Conservation (phyloP, 1,140 invertebrate species). For the Philotrypesis tridentata region DNA sequence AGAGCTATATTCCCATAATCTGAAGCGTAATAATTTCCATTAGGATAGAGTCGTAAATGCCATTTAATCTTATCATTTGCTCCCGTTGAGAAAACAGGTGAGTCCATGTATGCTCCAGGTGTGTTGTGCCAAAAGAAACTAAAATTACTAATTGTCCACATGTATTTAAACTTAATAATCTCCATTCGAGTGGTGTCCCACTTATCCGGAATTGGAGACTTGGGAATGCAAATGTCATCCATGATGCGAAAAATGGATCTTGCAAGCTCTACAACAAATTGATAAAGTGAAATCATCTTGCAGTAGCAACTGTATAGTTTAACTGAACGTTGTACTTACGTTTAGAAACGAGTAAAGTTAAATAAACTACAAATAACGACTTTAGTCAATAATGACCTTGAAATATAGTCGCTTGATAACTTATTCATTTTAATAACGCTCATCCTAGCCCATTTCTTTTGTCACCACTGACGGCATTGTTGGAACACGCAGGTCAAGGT, state of each 20-base stretch:
- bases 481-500: not conserved
- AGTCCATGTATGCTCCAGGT: slow-evolving; percentile 36
- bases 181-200: slow-evolving; percentile 43
- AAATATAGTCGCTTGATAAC: not conserved
- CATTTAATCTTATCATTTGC: slow-evolving; percentile 36
- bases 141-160: slow-evolving; percentile 45
- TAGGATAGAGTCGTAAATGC: slow-evolving; percentile 38
- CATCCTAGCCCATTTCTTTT: not conserved
- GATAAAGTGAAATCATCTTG: not conserved
- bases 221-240: slow-evolving; percentile 36
- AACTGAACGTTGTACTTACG: not conserved
- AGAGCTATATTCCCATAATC: slow-evolving; percentile 80
- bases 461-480: not conserved
- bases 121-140: slow-evolving; percentile 44
- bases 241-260: not conserved
- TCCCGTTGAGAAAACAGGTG: slow-evolving; percentile 35
- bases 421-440: not conserved
- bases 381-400: not conserved
- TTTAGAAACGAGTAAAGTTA: not conserved
- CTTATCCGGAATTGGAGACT: slow-evolving; percentile 37
- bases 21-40: slow-evolving; percentile 32
- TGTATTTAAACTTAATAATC: slow-evolving; percentile 39
- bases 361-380: not conserved
- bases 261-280: not conserved
- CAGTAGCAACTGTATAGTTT: not conserved